These are phyloP conservation scores for Pachypeltis micranthus DNA, from an alignment of 1,140 invertebrate species.

Conservation along the genomic window DNA sequence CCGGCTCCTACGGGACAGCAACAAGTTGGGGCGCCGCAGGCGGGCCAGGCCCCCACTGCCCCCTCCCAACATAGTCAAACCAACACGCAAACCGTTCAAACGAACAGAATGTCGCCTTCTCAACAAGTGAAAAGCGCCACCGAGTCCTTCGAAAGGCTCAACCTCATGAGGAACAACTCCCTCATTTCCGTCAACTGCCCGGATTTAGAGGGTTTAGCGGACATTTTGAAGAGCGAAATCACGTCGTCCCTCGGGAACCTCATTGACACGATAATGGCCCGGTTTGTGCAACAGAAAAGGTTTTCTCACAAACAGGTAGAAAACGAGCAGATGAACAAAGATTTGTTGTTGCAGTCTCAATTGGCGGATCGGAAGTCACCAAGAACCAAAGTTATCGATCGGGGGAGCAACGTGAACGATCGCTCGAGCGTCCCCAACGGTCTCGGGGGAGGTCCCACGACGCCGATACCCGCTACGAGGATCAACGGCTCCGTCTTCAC, in stretches of 20 bases:
- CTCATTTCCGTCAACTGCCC: slow-evolving; percentile 51
- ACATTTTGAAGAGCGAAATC: slow-evolving; percentile 80
- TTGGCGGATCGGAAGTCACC: slow-evolving; percentile 72
- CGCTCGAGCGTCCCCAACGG: slow-evolving; percentile 34
- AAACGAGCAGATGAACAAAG: slow-evolving; percentile 68
- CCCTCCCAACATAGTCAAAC: slow-evolving; percentile 11
- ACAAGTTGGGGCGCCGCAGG: slow-evolving; percentile 30
- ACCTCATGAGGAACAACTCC: slow-evolving; percentile 48
- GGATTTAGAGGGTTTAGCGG: slow-evolving; percentile 75
- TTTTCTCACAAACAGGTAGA: slow-evolving; percentile 63
- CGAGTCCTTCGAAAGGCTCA: slow-evolving; percentile 47
- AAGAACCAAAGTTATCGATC: slow-evolving; percentile 61
- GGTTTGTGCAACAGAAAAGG: slow-evolving; percentile 68
- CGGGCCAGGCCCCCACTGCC: slow-evolving; percentile 34
- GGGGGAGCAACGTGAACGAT: slow-evolving; percentile 38
- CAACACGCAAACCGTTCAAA: slow-evolving; percentile 25
- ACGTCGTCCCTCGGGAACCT: slow-evolving; percentile 66
- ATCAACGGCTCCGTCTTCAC: slow-evolving; percentile 40
- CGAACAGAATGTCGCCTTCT: slow-evolving; percentile 37
- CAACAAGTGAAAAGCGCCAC: slow-evolving; percentile 31
- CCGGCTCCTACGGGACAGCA: slow-evolving; percentile 24
- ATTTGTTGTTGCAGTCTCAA: slow-evolving; percentile 61
- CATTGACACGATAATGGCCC: slow-evolving; percentile 77
- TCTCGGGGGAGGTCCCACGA: slow-evolving; percentile 14
- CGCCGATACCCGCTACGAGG: slow-evolving; percentile 31